Evolutionary conservation across 2,113 vertebrate species (phyloP).

Genomic region (Pomatorhinus ruficollis): DNA sequence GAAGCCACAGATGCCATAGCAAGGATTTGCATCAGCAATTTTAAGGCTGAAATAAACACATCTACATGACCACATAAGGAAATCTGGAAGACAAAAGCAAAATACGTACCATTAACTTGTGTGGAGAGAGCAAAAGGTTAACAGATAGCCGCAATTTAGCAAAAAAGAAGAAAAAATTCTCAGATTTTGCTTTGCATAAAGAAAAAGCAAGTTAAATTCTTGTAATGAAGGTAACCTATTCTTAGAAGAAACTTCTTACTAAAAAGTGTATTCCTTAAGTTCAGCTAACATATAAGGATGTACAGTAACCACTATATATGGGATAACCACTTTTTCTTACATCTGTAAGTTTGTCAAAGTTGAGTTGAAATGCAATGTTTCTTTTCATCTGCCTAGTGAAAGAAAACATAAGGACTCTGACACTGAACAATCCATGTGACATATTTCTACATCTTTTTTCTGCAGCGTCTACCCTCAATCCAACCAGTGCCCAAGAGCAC

Average conservation of each 20-base stretch:
- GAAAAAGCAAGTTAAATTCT: not conserved
- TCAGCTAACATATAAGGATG: not conserved
- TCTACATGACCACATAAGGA: not conserved
- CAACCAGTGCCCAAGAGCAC: not conserved
- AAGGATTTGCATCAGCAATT: not conserved
- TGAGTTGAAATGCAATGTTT: not conserved
- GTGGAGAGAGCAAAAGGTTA: not conserved
- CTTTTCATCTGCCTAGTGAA: not conserved
- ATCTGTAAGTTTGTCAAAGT: not conserved
- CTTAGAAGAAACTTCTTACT: not conserved
- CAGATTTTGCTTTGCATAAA: not conserved
- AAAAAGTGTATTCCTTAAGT: not conserved
- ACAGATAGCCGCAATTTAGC: not conserved
- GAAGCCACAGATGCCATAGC: slow-evolving; percentile 81
- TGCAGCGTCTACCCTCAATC: not conserved
- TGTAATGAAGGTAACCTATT: not conserved
- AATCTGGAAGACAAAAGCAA: slow-evolving; percentile 52
- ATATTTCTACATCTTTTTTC: not conserved
- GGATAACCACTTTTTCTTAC: not conserved
- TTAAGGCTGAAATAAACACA: slow-evolving; percentile 17
- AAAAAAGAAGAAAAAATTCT: not conserved
- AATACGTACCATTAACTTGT: not conserved
- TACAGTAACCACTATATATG: not conserved
- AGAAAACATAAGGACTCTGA: not conserved
- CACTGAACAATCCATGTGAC: not conserved